Evolutionary conservation across 2,113 vertebrate species (phyloP).

Genomic region (Collichthys lucidus): DNA sequence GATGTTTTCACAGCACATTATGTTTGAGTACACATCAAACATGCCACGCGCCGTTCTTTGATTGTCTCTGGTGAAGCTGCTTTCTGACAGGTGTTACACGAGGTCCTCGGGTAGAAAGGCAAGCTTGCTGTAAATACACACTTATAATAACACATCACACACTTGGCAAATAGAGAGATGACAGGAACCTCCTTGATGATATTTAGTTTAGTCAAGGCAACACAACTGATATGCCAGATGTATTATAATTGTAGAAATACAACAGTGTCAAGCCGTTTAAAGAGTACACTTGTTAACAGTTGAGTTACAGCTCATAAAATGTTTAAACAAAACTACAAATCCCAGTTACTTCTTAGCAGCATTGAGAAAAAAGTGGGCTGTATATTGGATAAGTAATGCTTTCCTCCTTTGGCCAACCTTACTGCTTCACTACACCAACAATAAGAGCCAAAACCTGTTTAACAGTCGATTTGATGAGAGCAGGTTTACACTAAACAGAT

Average conservation of each 20-base stretch:
- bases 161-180: constrained; percentile 66
- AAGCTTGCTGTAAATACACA: constrained; percentile 59
- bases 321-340: constrained; percentile 37
- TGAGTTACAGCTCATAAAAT: constrained; percentile 31
- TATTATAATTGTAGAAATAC: constrained; percentile 45
- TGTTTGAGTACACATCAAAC: constrained; percentile 91
- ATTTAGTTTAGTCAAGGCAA: constrained; percentile 63
- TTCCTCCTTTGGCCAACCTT: constrained; percentile 32
- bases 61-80: constrained; percentile 89
- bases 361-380: constrained; percentile 7
- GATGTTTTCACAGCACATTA: constrained; percentile 90
- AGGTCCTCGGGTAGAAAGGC: constrained; percentile 55
- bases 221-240: constrained; percentile 58
- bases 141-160: constrained; percentile 61
- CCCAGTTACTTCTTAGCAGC: constrained; percentile 9
- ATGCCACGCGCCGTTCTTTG: constrained; percentile 88
- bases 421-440: constrained; percentile 43
- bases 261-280: constrained; percentile 45
- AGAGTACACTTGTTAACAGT: constrained; percentile 31
- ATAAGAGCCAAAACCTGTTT: constrained; percentile 56
- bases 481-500: constrained; percentile 65
- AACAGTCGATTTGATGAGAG: constrained; percentile 60
- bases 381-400: constrained; percentile 40
- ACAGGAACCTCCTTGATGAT: constrained; percentile 57
- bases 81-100: constrained; percentile 90